Evolutionary conservation across 2,888 invertebrate species (phyloP).

Genomic region (Mesorhabditis sp.): DNA sequence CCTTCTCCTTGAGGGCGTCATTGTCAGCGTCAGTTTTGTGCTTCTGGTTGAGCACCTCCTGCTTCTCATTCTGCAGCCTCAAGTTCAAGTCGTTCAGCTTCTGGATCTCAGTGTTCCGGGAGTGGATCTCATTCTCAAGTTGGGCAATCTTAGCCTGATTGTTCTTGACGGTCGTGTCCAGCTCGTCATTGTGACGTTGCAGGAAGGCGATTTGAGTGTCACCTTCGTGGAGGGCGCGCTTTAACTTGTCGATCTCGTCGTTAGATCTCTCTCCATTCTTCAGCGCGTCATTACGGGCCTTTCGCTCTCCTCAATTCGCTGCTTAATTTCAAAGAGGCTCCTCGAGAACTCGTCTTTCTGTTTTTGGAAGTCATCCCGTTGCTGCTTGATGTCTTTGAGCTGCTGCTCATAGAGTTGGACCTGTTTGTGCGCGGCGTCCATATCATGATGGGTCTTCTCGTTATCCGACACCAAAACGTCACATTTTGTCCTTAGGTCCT

Average conservation of each 20-base stretch:
- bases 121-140: conserved; percentile 50
- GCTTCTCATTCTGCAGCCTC: conserved; percentile 52
- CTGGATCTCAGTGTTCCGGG: conserved; percentile 48
- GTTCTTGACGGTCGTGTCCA: conserved; percentile 54
- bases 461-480: conserved; percentile 39
- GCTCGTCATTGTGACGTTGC: conserved; percentile 54
- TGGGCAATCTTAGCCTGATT: conserved; percentile 52
- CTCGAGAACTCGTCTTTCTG: conserved; percentile 50
- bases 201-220: conserved; percentile 52
- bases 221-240: conserved; percentile 43
- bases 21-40: conserved; percentile 50
- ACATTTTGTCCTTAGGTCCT: conserved; percentile 37
- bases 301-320: conserved; percentile 46
- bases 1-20: conserved; percentile 45
- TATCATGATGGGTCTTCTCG: conserved; percentile 34
- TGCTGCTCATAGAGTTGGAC: conserved; percentile 46
- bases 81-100: conserved; percentile 52
- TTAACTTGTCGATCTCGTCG: conserved; percentile 50
- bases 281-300: conserved; percentile 30
- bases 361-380: conserved; percentile 53
- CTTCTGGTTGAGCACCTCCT: conserved; percentile 52
- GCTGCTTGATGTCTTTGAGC: conserved; percentile 50
- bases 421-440: conserved; percentile 37
- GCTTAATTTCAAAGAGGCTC: conserved; percentile 46
- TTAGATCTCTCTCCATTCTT: conserved; percentile 36